phyloP scores from a whole-genome alignment of 2,797 vertebrate species.

The Crenichthys baileyi region DNA sequence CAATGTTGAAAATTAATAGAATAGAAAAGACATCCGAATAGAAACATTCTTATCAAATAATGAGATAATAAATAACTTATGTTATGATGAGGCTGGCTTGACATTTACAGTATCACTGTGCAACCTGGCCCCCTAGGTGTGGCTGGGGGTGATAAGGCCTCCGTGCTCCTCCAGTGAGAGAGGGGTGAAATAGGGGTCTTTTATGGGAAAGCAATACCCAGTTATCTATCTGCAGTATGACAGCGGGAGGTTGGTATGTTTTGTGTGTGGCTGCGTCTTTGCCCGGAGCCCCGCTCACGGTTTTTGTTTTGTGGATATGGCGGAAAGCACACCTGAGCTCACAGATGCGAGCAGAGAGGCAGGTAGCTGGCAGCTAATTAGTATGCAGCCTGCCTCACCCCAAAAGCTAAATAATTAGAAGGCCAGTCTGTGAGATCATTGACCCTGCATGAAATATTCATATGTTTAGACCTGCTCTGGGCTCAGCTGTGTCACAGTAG shows the following conservation, averaged over 20 bases:
- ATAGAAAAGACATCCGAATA: conserved; percentile 79
- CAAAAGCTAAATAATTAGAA: conserved; percentile 87
- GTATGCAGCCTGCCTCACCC: conserved; percentile 80
- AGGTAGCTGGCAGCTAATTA: conserved; percentile 76
- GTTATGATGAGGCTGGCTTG: conserved; percentile 80
- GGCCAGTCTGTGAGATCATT: conserved; percentile 86
- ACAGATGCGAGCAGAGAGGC: conserved; percentile 44
- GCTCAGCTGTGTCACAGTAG: conserved; percentile 84
- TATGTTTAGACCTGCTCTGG: conserved; percentile 86
- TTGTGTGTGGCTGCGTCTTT: conserved; percentile 56
- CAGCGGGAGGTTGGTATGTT: conserved; percentile 60
- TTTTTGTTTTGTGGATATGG: conserved; percentile 50
- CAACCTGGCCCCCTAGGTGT: conserved; percentile 75
- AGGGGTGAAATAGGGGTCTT: conserved; percentile 78
- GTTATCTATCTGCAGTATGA: conserved; percentile 76
- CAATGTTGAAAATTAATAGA: conserved; percentile 80
- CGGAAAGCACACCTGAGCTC: conserved; percentile 52
- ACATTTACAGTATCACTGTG: conserved; percentile 81
- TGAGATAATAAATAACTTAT: conserved; percentile 88
- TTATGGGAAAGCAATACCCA: conserved; percentile 79
- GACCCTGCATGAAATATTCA: conserved; percentile 88
- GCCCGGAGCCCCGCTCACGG: conserved; percentile 44
- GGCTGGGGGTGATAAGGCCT: conserved; percentile 77
- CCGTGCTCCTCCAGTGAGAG: conserved; percentile 68
- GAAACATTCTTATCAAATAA: conserved; percentile 87